Evolutionary conservation across 2,888 invertebrate species (phyloP).

Genomic region (Luperina testacea): DNA sequence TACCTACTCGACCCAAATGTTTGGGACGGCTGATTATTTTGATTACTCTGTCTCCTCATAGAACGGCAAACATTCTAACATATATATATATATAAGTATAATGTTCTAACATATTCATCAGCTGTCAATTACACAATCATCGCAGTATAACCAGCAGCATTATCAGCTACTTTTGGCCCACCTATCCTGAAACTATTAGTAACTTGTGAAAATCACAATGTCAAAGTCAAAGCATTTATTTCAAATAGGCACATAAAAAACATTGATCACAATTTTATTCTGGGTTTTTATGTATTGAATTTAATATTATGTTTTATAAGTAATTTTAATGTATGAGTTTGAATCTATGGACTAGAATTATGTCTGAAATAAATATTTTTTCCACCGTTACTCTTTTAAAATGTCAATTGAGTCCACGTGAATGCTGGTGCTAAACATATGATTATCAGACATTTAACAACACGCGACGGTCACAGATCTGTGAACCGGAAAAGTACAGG

Average conservation of each 20-base stretch:
- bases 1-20: neutral
- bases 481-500: constrained; percentile 61
- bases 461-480: constrained; percentile 63
- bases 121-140: neutral
- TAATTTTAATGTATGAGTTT: no score
- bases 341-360: no score
- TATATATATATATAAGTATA: no score
- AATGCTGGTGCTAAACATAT: constrained; percentile 35
- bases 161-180: neutral
- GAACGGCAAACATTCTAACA: neutral
- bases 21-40: neutral
- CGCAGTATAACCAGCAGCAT: neutral
- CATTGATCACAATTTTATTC: no score
- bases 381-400: no score
- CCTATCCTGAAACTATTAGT: neutral
- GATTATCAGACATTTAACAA: constrained; percentile 39
- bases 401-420: constrained; percentile 37
- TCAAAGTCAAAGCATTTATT: no score
- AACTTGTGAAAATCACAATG: constrained; percentile 32
- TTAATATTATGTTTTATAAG: no score
- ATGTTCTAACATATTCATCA: neutral
- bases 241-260: no score
- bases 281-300: no score
- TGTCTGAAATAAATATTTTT: no score
- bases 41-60: neutral